Evolutionary conservation across 1,140 invertebrate genomes (phyloP).

Genomic region (Drosophila simulans): DNA sequence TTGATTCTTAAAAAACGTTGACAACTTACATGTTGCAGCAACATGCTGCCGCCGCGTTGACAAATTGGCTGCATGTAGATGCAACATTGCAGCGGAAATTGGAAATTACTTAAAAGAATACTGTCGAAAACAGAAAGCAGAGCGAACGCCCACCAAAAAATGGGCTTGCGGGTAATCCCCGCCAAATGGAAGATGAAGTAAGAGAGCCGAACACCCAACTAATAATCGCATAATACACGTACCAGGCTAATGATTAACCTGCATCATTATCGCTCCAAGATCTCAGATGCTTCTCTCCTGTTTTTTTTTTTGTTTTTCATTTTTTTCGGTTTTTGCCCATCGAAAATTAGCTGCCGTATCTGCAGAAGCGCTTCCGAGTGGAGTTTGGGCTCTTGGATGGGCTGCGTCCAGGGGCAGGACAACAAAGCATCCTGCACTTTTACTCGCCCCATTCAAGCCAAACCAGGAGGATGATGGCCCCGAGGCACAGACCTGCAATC

Average conservation of each 20-base stretch:
- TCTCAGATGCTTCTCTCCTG: slow-evolving; percentile 37
- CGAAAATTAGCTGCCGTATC: slow-evolving; percentile 83
- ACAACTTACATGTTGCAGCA: slow-evolving; percentile 75
- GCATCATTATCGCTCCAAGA: slow-evolving; percentile 81
- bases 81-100: slow-evolving; percentile 70
- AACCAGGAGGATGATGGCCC: slow-evolving; percentile 50
- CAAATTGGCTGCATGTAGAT: slow-evolving; percentile 62
- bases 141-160: slow-evolving; percentile 67
- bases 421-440: slow-evolving; percentile 81
- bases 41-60: slow-evolving; percentile 73
- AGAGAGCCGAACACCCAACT: slow-evolving; percentile 45
- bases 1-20: slow-evolving; percentile 80
- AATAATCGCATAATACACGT: slow-evolving; percentile 83
- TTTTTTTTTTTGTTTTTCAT: slow-evolving; percentile 9
- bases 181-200: not conserved
- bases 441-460: slow-evolving; percentile 76
- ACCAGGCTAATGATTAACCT: slow-evolving; percentile 82
- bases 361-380: slow-evolving; percentile 79
- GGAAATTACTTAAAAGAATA: slow-evolving; percentile 74
- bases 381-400: slow-evolving; percentile 9
- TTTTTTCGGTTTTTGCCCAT: slow-evolving; percentile 39
- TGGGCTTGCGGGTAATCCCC: slow-evolving; percentile 40
- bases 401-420: slow-evolving; percentile 60
- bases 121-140: slow-evolving; percentile 12
- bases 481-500: slow-evolving; percentile 66